A percentile compares a stretch with the other conserved stretches of the same genome.
Conservation (phyloP, 23 tunicate species). For the Aplidium turbinatum region DNA sequence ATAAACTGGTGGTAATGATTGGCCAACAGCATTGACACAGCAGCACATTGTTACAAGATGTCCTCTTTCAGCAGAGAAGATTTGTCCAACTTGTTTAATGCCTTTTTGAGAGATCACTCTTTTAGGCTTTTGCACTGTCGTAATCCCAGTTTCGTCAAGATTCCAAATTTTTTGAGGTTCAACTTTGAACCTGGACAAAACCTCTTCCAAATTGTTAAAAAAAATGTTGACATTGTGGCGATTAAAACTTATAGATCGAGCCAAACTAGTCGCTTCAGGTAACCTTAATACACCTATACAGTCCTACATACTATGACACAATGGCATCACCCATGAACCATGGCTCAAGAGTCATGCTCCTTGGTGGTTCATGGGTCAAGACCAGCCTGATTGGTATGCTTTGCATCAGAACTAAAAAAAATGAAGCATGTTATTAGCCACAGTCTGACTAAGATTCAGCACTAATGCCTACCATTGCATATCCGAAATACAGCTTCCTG, state of each 20-base stretch:
- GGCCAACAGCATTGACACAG: conserved; percentile 44
- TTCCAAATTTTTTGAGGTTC: conserved; percentile 47
- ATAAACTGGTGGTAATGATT: conserved; percentile 34
- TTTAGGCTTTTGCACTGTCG: conserved; percentile 22
- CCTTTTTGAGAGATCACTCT: conserved; percentile 42
- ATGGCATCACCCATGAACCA: no score
- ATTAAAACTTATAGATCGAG: conserved; percentile 37
- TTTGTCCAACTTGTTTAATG: conserved; percentile 45
- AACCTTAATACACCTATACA: no score
- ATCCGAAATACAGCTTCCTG: no score
- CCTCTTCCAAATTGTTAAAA: conserved; percentile 31
- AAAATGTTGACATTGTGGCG: conserved; percentile 15
- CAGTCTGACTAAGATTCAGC: no score
- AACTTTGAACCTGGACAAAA: background rate
- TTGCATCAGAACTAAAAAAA: no score
- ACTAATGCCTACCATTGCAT: no score
- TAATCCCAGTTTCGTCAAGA: conserved; percentile 53
- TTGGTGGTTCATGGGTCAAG: no score
- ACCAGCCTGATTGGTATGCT: no score
- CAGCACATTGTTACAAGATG: conserved; percentile 43
- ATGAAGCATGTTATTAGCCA: no score
- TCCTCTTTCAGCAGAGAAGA: conserved; percentile 37
- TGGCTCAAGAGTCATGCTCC: no score
- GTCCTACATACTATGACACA: no score
- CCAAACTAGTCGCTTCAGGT: conserved; percentile 53